Conservation (phyloP, 2,113 vertebrate species). For the Microtus richardsoni region DNA sequence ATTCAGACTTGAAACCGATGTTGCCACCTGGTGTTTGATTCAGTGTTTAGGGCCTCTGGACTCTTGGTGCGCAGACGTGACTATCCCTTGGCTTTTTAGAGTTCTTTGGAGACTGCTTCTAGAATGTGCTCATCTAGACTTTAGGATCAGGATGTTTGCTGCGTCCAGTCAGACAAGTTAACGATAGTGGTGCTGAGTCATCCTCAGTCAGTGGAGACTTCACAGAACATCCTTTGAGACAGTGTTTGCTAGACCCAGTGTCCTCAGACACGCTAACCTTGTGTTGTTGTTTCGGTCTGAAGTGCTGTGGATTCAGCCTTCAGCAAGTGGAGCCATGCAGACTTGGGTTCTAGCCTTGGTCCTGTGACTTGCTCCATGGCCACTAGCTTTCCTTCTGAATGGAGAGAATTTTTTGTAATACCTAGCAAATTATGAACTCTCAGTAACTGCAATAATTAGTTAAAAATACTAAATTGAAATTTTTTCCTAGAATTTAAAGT, state of each 20-base stretch:
- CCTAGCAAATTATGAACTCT: not conserved
- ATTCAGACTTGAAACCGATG: conserved; percentile 57
- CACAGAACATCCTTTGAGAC: not conserved
- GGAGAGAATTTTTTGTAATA: not conserved
- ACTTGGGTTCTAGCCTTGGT: not conserved
- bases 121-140: not conserved
- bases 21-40: conserved; percentile 16
- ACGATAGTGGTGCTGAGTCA: not conserved
- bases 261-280: too few relatives aligned
- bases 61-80: not conserved
- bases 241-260: not conserved
- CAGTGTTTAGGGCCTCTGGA: not conserved
- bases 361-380: not conserved
- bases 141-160: not conserved
- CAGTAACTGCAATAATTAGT: not conserved
- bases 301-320: not conserved
- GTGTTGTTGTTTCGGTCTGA: not conserved
- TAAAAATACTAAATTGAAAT: not conserved
- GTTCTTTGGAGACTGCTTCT: not conserved
- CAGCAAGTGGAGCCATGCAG: not conserved
- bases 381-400: not conserved
- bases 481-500: conserved; percentile 12
- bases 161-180: not conserved
- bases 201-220: not conserved
- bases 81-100: not conserved